phyloP scores from a whole-genome alignment of 1,140 invertebrate genomes.

The Drosophila repletoides region DNA sequence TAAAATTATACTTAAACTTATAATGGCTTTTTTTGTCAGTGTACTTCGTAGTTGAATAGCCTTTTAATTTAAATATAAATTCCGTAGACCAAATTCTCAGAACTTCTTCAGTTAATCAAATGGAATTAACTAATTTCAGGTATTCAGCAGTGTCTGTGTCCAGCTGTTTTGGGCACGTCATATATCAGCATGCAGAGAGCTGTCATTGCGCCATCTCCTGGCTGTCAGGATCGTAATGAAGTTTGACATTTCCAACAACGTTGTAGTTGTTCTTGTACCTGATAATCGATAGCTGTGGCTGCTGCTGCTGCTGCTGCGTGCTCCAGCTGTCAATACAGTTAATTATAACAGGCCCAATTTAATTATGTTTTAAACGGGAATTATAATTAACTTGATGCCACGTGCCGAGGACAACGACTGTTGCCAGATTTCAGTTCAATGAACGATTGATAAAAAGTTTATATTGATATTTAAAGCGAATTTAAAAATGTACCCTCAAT shows the following conservation, averaged over 20 bases:
- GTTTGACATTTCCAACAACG: conserved; percentile 34
- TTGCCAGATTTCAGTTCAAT: conserved; percentile 16
- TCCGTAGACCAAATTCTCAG: neutral
- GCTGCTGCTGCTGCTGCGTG: conserved; percentile 6
- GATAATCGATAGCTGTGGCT: conserved; percentile 7
- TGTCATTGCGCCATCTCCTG: conserved; percentile 21
- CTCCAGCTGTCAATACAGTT: conserved; percentile 50
- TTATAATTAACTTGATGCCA: conserved; percentile 61
- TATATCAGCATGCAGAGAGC: conserved; percentile 27
- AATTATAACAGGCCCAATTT: conserved; percentile 52
- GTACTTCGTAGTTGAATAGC: too few species aligned
- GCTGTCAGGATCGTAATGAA: conserved; percentile 46
- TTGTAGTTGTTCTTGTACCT: conserved; percentile 2
- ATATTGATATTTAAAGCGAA: conserved; percentile 6
- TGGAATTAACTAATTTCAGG: too few species aligned
- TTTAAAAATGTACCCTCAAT: too few species aligned
- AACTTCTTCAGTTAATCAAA: too few species aligned
- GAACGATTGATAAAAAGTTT: conserved; percentile 8
- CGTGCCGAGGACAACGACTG: conserved; percentile 4
- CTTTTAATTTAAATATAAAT: conserved; percentile 15
- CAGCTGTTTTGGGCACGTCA: conserved; percentile 46
- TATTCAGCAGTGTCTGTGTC: conserved; percentile 7
- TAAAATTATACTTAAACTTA: too few species aligned
- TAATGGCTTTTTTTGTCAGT: too few species aligned
- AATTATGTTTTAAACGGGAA: conserved; percentile 67